Evolutionary conservation across 2,888 invertebrate genomes (phyloP), one percentile per base, ranked within the genome.

Genomic region (Phengaris alcon): DNA sequence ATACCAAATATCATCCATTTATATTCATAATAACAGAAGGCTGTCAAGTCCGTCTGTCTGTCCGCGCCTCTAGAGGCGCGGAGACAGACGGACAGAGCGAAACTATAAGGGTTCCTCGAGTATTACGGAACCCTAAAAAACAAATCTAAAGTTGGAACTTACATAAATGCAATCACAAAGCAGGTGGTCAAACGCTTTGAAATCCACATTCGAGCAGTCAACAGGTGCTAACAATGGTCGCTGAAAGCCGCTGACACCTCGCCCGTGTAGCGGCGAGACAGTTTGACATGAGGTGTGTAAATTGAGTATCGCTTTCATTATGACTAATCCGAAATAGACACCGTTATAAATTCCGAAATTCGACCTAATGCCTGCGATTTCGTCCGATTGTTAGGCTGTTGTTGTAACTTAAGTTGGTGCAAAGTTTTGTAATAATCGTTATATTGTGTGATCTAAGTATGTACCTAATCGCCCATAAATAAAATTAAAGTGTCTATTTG

Each of bases 171-270:
- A 80, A 82, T 83, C 86, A 87, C 78, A 4, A 13, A 77, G 78
- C 88, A 89, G 88, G 87, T 89, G 89, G 80, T 76, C 73, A 78
- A 74, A 76, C 48, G 79, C 79, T 81, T 79, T 78, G 73, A 74
- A 74, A 70, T 74, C 79, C 78, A 80, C 80, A 79, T 75, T 75
- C 73, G 82, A 83, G 81, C 82, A 81, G 79, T 84, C 84, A 85
- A 77, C 85, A 85, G 85, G 84, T 86, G 87, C 81, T 82, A 86
- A 85, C 84, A 84, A 85, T 85, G 80, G 81, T 76, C 64, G 81
- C 77, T 81, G 86, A 87, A 82, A 85, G 84, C 85, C 82, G 80
- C 79, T 80, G 85, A 82, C 84, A 82, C 81, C 80, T 79, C 75
- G 59, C 74, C 76, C n/a, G 48, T 70, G 52, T 35, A 48, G 70